Evolutionary conservation across 2,113 vertebrate species (phyloP), one percentile per base, ranked within the genome.

Genomic region (Ardeotis arabs): DNA sequence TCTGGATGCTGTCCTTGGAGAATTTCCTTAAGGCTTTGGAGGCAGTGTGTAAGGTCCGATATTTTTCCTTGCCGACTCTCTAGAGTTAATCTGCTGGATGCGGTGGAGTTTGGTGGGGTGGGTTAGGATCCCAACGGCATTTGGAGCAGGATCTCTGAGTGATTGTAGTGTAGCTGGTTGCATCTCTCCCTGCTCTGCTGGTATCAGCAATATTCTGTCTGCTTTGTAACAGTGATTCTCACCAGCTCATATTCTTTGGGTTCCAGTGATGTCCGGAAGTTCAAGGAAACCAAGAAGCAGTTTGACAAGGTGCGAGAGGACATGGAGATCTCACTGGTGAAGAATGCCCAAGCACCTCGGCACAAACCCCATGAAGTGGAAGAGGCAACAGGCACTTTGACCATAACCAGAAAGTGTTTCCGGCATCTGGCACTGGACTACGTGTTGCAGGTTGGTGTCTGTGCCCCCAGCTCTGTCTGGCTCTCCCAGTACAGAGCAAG

Each of bases 231-330:
- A 5, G 1, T 31, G 27, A 19, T 75, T 58, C 17, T 45, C 49
- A 72, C 29, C 89, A 22, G 18, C 68, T 88, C 10, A 6, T 11
- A 52, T 10, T 2, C 12, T 81, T 19, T 75, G 55, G 8, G 25
- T 89, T 91, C 23, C 97, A 99, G 99, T 60, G 99, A 99, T 0
- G 99, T 99, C 25, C 96, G 99, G 18, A 99, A 99, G 89, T 99
- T 99, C 97, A 99, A 99, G 97, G 99, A 99, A 92, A 99, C 99
- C 14, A 99, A 99, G 98, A 99, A 99, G 97, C 99, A 99, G 95
- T 99, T 99, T 18, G 99, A 99, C 87, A 98, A 98, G 41, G 99
- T 99, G 60, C 97, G 99, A 0, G 99, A 99, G 90, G 99, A 99
- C 75, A 97, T 99, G 99, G 99, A 99, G 82, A 98, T 99, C 7